A percentile compares a stretch with the other conserved stretches of the same genome.
These are phyloP conservation scores for Silurus meridionalis DNA, from an alignment of 2,113 vertebrate species.

Conservation along the genomic window DNA sequence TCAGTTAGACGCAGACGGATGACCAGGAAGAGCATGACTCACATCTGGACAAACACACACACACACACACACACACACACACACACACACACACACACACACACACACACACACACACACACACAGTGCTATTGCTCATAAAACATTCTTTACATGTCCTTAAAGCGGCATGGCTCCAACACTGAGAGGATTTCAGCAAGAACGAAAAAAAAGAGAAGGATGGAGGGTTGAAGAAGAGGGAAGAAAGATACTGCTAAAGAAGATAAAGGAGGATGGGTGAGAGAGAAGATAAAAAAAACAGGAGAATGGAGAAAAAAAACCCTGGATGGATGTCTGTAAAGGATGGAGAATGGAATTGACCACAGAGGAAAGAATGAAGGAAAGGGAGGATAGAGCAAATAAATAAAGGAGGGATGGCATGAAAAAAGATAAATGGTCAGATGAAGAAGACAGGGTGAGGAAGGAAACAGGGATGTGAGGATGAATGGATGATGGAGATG, in stretches of 20 bases:
- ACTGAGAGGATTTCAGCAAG: neutral
- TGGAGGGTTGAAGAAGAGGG: neutral
- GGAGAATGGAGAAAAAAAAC: neutral
- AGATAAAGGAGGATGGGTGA: neutral
- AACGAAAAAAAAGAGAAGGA: neutral
- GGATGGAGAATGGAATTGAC: neutral
- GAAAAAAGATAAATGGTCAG: neutral
- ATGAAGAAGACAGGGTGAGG: neutral
- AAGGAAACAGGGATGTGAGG: neutral
- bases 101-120: slow-evolving; percentile 16
- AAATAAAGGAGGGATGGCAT: neutral
- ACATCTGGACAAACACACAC: neutral
- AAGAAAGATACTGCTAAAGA: neutral
- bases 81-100: neutral
- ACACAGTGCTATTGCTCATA: neutral
- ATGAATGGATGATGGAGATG: neutral
- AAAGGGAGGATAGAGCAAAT: neutral
- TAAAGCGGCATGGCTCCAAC: neutral
- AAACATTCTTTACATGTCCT: no score
- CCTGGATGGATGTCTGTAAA: neutral
- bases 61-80: neutral
- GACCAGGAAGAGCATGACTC: neutral
- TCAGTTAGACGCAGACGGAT: neutral
- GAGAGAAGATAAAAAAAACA: neutral
- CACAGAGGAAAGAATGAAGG: neutral